These are phyloP conservation scores for Electrophaes corylata DNA, from an alignment of 2,888 invertebrate genomes.

Conservation along the genomic window DNA sequence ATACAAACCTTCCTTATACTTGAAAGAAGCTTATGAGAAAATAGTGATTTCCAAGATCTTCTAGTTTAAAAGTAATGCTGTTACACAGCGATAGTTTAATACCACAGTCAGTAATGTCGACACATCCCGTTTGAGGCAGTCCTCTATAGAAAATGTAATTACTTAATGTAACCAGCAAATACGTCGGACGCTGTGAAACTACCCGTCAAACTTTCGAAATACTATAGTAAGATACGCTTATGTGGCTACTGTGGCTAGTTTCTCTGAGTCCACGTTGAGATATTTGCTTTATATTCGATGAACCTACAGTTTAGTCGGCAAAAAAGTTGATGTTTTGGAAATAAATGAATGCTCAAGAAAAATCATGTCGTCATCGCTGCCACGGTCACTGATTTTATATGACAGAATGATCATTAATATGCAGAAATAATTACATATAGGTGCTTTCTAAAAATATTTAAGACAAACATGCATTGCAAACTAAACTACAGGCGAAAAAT, in stretches of 20 bases:
- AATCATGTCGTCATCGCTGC: neutral
- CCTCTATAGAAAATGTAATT: neutral
- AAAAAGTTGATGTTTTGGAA: no score
- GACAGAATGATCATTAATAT: neutral
- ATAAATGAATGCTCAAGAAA: neutral
- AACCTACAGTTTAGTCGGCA: no score
- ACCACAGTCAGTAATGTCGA: no score
- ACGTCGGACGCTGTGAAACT: neutral
- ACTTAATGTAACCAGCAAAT: neutral
- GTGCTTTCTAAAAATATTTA: constrained; percentile 1
- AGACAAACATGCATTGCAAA: constrained; percentile 23
- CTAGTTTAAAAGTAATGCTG: no score
- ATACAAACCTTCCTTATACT: no score
- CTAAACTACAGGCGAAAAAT: neutral
- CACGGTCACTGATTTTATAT: neutral
- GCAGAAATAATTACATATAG: constrained; percentile 1
- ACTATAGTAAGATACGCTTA: no score
- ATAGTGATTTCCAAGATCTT: no score
- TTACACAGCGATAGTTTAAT: no score
- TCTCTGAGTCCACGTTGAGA: neutral
- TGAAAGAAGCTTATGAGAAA: no score
- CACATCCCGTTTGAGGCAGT: no score
- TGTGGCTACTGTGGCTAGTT: neutral
- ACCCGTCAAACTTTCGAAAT: no score
- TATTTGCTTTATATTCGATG: neutral